phyloP scores from a whole-genome alignment of 2,888 invertebrate species.

The Hoplodrina blanda region DNA sequence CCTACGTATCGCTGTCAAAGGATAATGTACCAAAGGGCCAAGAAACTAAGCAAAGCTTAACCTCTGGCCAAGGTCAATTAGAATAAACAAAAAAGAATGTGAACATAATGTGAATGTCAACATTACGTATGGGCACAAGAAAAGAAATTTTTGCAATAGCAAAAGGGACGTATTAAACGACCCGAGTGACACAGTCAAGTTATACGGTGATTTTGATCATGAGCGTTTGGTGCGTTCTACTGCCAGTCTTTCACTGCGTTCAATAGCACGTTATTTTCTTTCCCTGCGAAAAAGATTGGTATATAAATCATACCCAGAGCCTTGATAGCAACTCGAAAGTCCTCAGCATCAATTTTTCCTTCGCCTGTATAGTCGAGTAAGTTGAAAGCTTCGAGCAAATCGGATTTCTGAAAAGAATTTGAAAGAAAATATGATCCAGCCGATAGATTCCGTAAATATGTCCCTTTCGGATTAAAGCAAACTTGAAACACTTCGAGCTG shows the following conservation, averaged over 20 bases:
- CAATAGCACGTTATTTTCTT: neutral
- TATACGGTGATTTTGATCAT: too few relatives aligned
- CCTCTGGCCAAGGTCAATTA: neutral
- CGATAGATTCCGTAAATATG: neutral
- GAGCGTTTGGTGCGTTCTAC: too few relatives aligned
- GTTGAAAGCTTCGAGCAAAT: constrained; percentile 85
- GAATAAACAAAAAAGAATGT: neutral
- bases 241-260: neutral
- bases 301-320: constrained; percentile 77
- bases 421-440: neutral
- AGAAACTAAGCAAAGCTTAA: too few relatives aligned
- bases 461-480: too few relatives aligned
- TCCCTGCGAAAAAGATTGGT: neutral
- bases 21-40: too few relatives aligned
- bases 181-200: too few relatives aligned
- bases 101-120: neutral
- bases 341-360: constrained; percentile 85
- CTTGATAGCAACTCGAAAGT: constrained; percentile 87
- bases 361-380: constrained; percentile 84
- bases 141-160: too few relatives aligned
- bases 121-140: too few relatives aligned
- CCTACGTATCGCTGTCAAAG: too few relatives aligned
- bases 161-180: too few relatives aligned
- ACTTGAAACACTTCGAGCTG: too few relatives aligned
- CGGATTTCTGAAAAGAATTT: constrained; percentile 76